phyloP scores from a whole-genome alignment of 2,797 vertebrate species.

The Ptychadena robeensis region DNA sequence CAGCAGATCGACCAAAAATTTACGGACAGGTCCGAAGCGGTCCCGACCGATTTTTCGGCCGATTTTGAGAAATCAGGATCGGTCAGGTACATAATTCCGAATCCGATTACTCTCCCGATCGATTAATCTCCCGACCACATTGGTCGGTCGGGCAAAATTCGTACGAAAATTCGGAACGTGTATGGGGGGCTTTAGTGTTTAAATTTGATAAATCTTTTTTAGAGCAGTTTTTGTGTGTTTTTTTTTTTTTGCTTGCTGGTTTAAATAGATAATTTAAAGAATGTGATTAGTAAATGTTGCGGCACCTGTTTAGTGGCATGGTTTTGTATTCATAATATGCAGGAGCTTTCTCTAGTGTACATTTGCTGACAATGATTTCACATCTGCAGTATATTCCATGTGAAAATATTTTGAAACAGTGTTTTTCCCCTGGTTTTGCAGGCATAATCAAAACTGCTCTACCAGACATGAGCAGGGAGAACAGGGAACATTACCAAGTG shows the following conservation, averaged over 20 bases:
- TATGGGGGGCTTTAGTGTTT: too few species aligned
- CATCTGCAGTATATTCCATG: slow-evolving; percentile 5
- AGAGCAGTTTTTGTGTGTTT: neutral
- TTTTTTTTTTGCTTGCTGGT: neutral
- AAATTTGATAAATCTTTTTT: too few species aligned
- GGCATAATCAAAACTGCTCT: slow-evolving; percentile 95
- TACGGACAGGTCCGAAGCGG: too few species aligned
- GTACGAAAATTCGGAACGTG: too few species aligned
- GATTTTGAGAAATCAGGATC: too few species aligned
- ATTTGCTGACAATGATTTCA: slow-evolving; percentile 8
- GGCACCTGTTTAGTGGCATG: neutral
- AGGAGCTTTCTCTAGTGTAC: slow-evolving; percentile 14
- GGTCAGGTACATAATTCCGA: too few species aligned
- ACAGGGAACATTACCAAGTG: slow-evolving; percentile 92
- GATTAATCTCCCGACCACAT: too few species aligned
- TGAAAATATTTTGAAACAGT: slow-evolving; percentile 22
- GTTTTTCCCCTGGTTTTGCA: slow-evolving; percentile 65
- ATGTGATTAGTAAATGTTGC: neutral
- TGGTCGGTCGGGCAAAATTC: too few species aligned
- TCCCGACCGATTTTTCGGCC: too few species aligned
- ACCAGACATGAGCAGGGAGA: slow-evolving; percentile 94
- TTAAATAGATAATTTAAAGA: neutral
- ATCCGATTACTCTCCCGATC: too few species aligned
- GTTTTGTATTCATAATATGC: neutral
- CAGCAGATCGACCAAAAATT: too few species aligned